These are phyloP conservation scores for Limnephilus rhombicus DNA, from an alignment of 2,888 invertebrate species.

Conservation along the genomic window DNA sequence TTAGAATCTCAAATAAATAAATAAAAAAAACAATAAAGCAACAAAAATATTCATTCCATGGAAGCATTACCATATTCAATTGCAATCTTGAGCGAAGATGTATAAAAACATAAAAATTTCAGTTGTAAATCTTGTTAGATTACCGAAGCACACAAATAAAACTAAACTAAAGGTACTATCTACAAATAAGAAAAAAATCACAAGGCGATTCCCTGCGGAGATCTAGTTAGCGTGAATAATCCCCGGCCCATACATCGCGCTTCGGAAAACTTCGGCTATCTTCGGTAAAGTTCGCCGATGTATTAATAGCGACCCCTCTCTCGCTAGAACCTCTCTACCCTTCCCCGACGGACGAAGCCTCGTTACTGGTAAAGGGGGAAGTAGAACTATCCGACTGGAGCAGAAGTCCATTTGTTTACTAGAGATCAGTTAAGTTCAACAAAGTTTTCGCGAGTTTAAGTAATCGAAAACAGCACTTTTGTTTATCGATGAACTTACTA, in stretches of 20 bases:
- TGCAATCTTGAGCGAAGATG: too few species aligned
- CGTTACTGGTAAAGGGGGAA: not conserved
- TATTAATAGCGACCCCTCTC: constrained; percentile 38
- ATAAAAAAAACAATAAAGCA: too few species aligned
- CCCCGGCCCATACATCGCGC: constrained; percentile 18
- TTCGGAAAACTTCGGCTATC: constrained; percentile 33
- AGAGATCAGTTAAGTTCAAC: constrained; percentile 12
- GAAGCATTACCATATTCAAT: too few species aligned
- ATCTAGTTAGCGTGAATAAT: constrained; percentile 22
- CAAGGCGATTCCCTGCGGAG: not conserved
- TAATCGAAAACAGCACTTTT: constrained; percentile 27
- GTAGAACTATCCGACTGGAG: constrained; percentile 4
- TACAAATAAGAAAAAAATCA: not conserved
- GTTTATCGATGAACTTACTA: constrained; percentile 16
- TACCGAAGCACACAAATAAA: not conserved
- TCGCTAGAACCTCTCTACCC: not conserved
- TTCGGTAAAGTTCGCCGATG: constrained; percentile 9
- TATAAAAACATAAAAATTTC: too few species aligned
- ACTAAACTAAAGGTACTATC: not conserved
- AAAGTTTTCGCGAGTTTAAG: constrained; percentile 37
- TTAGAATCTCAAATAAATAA: too few species aligned
- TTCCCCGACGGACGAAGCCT: not conserved
- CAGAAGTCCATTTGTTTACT: constrained; percentile 35
- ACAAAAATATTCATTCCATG: too few species aligned
- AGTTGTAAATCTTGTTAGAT: too few species aligned